phyloP scores from a whole-genome alignment of 2,797 vertebrate genomes.

The Antennarius maculatus region DNA sequence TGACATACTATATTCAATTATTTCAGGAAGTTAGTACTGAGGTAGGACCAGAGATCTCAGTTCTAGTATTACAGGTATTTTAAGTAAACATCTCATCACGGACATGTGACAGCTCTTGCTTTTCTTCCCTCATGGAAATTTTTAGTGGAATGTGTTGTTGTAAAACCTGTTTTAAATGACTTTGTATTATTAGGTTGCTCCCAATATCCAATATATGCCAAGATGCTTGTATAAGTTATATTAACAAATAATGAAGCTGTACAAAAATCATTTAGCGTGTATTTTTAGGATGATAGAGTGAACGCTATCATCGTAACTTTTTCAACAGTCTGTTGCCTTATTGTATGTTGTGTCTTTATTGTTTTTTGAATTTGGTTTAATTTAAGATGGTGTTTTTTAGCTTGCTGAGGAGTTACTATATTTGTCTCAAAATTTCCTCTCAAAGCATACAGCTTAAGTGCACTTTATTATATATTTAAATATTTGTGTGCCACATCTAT shows the following conservation, averaged over 20 bases:
- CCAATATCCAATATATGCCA: conserved; percentile 17
- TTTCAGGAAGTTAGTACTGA: neutral
- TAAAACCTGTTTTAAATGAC: conserved; percentile 65
- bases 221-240: neutral
- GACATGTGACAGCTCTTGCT: conserved; percentile 29
- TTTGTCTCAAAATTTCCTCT: neutral
- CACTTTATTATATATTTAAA: neutral
- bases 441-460: neutral
- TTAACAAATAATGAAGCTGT: neutral
- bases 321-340: neutral
- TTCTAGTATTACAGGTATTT: conserved; percentile 33
- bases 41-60: neutral
- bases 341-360: conserved; percentile 6
- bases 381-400: neutral
- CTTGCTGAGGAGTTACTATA: neutral
- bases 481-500: neutral
- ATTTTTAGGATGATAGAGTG: no score
- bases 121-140: conserved; percentile 19
- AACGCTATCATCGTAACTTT: neutral
- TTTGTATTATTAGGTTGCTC: conserved; percentile 5
- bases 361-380: conserved; percentile 3
- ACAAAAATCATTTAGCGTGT: no score
- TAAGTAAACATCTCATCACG: conserved; percentile 53
- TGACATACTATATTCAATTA: neutral
- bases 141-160: conserved; percentile 37